Evolutionary conservation across 2,113 vertebrate genomes (phyloP), one percentile per base, ranked within the genome.

Genomic region (Gasterosteus aculeatus): DNA sequence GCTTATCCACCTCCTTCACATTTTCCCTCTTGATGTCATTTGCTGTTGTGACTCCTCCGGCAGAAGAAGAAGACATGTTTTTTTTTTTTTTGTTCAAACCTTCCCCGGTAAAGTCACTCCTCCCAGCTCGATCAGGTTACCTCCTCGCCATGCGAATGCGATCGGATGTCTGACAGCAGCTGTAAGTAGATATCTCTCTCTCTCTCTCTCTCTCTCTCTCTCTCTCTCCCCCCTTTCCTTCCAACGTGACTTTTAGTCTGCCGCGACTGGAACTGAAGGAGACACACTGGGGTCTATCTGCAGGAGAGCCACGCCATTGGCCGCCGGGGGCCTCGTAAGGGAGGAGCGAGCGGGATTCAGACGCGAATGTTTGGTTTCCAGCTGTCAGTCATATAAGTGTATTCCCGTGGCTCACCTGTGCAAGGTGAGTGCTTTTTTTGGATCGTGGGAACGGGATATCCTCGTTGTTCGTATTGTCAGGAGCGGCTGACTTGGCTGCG

Each of bases 11-110:
- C 95, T 95, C 95, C 95, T 96, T 95, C 90, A 94, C 96, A 95
- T 95, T 96, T 94, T 98, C 98, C 91, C 96, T 96, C 96, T 99
- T 98, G 94, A 97, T 96, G 94, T 96, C 96, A 92, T 92, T 91
- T 89, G 95, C 95, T 95, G 93, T 94, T 92, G 95, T 95, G 90
- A 96, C 95, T 94, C 96, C 95, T 95, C 94, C 95, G 77, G 88
- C 90, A 88, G 95, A 93, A 92, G 97, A 96, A 95, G 97, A 97
- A 96, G 96, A 98, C 96, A 98, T 99, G 92, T 95, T 95, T 95
- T 95, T 95, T 85, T 92, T 92, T 95, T 95, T 95, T 95, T 95
- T 85, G 84, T 87, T 88, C 94, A 87, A 94, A 87, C 88, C 93
- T 92, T 95, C 94, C 92, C 92, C 95, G 82, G 85, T 84, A 86